Evolutionary conservation across 2,888 invertebrate genomes (phyloP), one percentile per base, ranked within the genome.

Genomic region (Phanerotoma sp.): DNA sequence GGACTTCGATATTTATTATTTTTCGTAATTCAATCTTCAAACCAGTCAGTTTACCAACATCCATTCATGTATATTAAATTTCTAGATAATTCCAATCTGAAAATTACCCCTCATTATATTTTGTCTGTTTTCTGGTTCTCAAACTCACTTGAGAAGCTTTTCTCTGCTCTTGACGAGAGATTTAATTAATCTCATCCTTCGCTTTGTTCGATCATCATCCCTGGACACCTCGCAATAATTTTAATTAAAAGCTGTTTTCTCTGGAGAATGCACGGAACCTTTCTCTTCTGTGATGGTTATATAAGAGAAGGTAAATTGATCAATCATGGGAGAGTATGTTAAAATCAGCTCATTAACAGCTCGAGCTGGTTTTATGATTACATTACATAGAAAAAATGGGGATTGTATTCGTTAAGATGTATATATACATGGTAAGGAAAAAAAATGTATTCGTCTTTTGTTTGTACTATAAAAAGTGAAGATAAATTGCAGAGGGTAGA

Each of bases 151-250:
- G 18, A 55, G 48, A 38, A 51, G 38, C 42, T 44, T 64, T 30
- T 10, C n/a, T 30, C n/a, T 16, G 16, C 30, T 57, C 63, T 65
- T 62, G 58, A 58, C 57, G 62, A 58, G n/a, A n/a, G 65, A 66
- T 67, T 73, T 72, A 73, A 73, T 73, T 73, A 72, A 72, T 66
- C 71, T 65, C 66, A 68, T 69, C 69, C 69, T 72, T 69, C 64
- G 62, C 69, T 68, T 68, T 71, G 69, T 73, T 73, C 67, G 71
- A 71, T 70, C 66, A 66, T 70, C 65, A 63, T 60, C 63, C 64
- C 64, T 55, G 58, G 60, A 59, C 61, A 62, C 63, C 62, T 69
- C 68, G 68, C 66, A 69, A 70, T 69, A 70, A 71, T 70, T 73
- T 73, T 72, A 73, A 73, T 73, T 73, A 73, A 72, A 73, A 41